These are phyloP conservation scores for Sesamia inferens DNA, from an alignment of 2,888 invertebrate genomes.

Conservation along the genomic window DNA sequence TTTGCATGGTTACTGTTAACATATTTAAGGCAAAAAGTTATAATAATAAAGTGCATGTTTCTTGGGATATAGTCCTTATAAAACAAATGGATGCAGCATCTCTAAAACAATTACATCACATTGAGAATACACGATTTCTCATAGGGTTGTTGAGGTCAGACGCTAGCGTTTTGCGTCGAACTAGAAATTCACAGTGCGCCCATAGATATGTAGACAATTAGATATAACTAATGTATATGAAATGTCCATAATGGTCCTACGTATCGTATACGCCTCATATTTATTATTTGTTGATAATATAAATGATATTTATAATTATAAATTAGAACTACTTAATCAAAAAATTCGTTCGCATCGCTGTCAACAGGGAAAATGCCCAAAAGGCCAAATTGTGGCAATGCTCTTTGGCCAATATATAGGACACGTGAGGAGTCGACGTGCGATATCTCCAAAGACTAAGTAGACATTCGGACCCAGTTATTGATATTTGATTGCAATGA, in stretches of 20 bases:
- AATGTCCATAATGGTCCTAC: neutral
- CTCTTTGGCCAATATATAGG: neutral
- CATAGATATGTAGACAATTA: neutral
- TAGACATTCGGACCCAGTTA: neutral
- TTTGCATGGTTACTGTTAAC: neutral
- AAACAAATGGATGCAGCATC: slow-evolving; percentile 12
- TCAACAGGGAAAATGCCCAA: neutral
- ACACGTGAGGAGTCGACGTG: neutral
- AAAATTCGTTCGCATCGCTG: neutral
- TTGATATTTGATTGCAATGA: neutral
- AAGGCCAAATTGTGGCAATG: neutral
- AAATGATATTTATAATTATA: too few species aligned
- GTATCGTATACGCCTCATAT: too few species aligned
- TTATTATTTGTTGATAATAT: too few species aligned
- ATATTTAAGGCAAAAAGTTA: neutral
- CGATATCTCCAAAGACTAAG: neutral
- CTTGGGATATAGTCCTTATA: neutral
- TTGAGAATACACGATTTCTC: slow-evolving; percentile 48
- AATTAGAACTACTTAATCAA: too few species aligned
- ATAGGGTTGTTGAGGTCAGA: slow-evolving; percentile 46
- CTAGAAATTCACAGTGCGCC: slow-evolving; percentile 41
- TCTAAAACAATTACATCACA: slow-evolving; percentile 25
- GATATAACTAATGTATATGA: neutral
- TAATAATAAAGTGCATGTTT: neutral
- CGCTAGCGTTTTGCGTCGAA: slow-evolving; percentile 18